Conservation (phyloP, 1,140 invertebrate species). For the Calephelis virginiensis region DNA sequence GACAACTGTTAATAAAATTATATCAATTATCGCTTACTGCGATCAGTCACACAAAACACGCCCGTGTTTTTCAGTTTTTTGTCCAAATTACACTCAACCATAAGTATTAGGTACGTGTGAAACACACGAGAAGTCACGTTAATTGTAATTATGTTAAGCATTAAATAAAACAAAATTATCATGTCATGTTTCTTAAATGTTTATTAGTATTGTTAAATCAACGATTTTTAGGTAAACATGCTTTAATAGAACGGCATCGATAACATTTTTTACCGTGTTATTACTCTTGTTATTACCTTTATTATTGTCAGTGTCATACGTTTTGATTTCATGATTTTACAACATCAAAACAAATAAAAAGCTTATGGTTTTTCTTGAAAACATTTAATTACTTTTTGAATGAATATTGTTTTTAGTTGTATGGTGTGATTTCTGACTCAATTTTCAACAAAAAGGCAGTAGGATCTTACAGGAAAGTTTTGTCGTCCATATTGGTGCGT, state of each 20-base stretch:
- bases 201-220: constrained; percentile 22
- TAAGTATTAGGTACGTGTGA: constrained; percentile 26
- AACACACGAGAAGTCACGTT: constrained; percentile 28
- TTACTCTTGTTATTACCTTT: not conserved
- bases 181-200: constrained; percentile 34
- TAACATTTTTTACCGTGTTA: not conserved
- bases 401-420: no score
- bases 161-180: constrained; percentile 31
- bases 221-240: not conserved
- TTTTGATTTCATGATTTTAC: no score
- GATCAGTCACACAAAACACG: not conserved
- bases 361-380: no score
- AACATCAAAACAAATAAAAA: no score
- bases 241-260: no score
- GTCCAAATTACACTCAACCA: constrained; percentile 11
- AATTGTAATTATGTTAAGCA: constrained; percentile 31
- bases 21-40: not conserved
- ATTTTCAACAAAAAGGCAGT: no score
- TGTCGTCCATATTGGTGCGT: no score
- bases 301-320: not conserved
- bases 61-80: constrained; percentile 18
- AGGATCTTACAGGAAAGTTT: no score
- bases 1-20: constrained; percentile 12
- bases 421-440: no score
- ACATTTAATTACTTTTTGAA: no score